Conservation (phyloP, 2,888 invertebrate species). For the Xestia ashworthii region DNA sequence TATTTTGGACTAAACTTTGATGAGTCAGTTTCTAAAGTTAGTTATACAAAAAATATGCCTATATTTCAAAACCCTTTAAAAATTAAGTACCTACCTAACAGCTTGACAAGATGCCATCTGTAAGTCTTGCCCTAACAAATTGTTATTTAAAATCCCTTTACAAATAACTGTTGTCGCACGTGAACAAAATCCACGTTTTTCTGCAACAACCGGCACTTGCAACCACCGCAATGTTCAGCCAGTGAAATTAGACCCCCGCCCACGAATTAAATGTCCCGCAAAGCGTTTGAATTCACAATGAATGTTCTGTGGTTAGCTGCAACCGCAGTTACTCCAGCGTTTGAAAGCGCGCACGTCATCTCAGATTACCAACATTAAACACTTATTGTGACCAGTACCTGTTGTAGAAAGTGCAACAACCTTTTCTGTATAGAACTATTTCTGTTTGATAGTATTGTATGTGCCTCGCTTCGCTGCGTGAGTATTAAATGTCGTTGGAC, state of each 20-base stretch:
- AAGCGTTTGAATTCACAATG: conserved; percentile 59
- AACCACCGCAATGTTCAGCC: conserved; percentile 35
- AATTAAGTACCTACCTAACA: neutral
- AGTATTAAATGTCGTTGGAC: conserved; percentile 55
- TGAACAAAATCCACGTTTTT: conserved; percentile 20
- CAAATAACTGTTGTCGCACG: neutral
- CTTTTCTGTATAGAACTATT: conserved; percentile 56
- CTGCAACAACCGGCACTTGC: neutral
- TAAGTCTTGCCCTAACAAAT: neutral
- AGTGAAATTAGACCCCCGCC: conserved; percentile 47
- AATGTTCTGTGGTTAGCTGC: conserved; percentile 62
- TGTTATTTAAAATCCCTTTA: neutral
- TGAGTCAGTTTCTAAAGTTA: neutral
- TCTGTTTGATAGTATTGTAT: conserved; percentile 61
- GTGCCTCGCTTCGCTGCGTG: conserved; percentile 50
- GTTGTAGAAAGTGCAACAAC: conserved; percentile 71
- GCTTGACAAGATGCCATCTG: neutral
- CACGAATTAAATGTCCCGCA: conserved; percentile 60
- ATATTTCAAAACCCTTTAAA: neutral
- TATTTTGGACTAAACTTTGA: neutral
- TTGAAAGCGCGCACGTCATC: conserved; percentile 67
- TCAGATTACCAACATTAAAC: conserved; percentile 67
- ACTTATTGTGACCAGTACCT: conserved; percentile 67
- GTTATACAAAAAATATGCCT: neutral
- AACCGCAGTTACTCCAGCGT: conserved; percentile 59